A percentile compares a stretch with the other conserved stretches of the same genome.
Conservation (phyloP, 2,797 vertebrate genomes). For the Notolepis coatsorum region DNA sequence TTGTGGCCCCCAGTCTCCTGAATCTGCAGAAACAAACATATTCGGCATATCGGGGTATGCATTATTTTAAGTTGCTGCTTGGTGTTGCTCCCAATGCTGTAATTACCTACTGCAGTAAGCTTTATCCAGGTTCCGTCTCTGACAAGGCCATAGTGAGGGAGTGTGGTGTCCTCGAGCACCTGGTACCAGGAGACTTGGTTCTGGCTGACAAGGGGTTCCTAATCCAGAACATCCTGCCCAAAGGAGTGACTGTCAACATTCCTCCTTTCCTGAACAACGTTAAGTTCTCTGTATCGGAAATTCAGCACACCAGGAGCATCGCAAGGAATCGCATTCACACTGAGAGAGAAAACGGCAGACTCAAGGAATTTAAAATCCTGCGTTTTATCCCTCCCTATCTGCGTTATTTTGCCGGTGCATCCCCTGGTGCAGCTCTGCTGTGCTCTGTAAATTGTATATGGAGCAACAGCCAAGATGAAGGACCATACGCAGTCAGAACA, state of each 20-base stretch:
- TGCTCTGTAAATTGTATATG: too few species aligned
- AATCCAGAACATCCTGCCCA: neutral
- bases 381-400: too few species aligned
- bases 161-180: neutral
- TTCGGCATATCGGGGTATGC: neutral
- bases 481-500: neutral
- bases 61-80: neutral
- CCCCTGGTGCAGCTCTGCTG: too few species aligned
- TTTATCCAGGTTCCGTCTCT: neutral
- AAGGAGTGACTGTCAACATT: neutral
- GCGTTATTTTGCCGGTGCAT: too few species aligned
- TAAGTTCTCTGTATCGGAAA: too few species aligned
- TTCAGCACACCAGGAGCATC: too few species aligned
- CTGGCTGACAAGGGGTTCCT: constrained; percentile 1
- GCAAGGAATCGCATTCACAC: too few species aligned
- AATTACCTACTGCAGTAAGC: neutral
- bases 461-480: neutral
- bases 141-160: neutral
- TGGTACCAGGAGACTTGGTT: neutral
- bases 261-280: too few species aligned
- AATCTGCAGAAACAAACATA: neutral
- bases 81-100: neutral
- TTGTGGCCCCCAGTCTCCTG: neutral
- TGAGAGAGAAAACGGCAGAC: too few species aligned
- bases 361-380: too few species aligned